Conservation (phyloP, 2,888 invertebrate species). For the Phaonia tiefii region DNA sequence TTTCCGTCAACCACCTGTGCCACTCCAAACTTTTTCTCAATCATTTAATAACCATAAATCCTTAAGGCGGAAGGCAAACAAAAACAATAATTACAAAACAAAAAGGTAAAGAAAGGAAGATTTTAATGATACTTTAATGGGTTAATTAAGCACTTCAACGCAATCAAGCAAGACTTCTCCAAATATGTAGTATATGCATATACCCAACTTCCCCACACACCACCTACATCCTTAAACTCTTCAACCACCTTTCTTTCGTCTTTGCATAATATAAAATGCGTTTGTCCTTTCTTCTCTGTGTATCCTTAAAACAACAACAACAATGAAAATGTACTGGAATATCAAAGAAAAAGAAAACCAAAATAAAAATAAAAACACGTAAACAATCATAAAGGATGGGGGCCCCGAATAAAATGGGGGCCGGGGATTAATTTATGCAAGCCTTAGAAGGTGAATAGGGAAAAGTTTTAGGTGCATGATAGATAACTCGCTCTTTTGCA, state of each 20-base stretch:
- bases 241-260: not conserved
- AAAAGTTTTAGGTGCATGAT: too few species aligned
- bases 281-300: constrained; percentile 2
- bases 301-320: too few species aligned
- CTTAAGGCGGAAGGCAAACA: constrained; percentile 2
- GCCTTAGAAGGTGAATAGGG: too few species aligned
- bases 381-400: constrained; percentile 19
- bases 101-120: not conserved
- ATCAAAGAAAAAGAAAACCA: not conserved
- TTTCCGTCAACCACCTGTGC: constrained; percentile 9
- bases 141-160: constrained; percentile 30
- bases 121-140: constrained; percentile 29
- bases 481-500: too few species aligned
- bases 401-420: too few species aligned
- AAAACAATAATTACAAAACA: constrained; percentile 16
- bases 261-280: constrained; percentile 37
- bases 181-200: too few species aligned
- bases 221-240: not conserved
- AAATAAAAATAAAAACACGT: constrained; percentile 13
- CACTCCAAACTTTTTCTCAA: not conserved
- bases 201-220: too few species aligned
- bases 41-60: constrained; percentile 14
- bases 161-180: constrained; percentile 1
- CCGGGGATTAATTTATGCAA: too few species aligned
- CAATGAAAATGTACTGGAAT: not conserved